Percentiles rank a stretch among this genome's conserved stretches.
These are phyloP conservation scores for Oreochromis spilurus DNA, from an alignment of 2,113 vertebrate species.

Conservation along the genomic window DNA sequence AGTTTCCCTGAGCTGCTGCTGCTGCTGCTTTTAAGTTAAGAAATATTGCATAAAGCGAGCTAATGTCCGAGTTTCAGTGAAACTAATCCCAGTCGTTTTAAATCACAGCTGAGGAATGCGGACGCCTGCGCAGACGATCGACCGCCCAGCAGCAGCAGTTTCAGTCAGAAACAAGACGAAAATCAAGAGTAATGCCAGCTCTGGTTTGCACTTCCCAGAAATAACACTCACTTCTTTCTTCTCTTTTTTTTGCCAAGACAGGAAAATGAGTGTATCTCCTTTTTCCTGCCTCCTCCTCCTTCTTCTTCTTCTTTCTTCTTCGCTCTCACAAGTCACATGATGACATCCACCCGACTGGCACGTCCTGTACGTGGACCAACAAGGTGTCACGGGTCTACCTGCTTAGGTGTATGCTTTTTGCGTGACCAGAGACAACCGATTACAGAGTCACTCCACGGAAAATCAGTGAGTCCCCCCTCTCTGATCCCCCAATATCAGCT, in stretches of 20 bases:
- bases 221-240: background rate
- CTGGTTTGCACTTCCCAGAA: background rate
- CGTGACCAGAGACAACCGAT: background rate
- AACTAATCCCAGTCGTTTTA: constrained; percentile 29
- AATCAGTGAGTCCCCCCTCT: background rate
- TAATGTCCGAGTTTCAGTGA: background rate
- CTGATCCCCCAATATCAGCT: background rate
- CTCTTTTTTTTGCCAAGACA: background rate
- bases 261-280: background rate
- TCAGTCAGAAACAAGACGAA: background rate
- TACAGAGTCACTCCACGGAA: background rate
- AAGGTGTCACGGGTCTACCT: background rate
- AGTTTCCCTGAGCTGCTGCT: background rate
- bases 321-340: constrained; percentile 65
- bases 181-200: background rate
- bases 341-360: constrained; percentile 24
- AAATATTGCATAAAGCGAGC: background rate
- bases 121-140: constrained; percentile 51
- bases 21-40: background rate
- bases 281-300: background rate
- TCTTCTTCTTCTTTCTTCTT: background rate
- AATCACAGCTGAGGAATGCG: constrained; percentile 63
- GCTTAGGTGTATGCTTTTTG: background rate
- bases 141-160: background rate
- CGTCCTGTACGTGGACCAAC: background rate